Conservation (phyloP, 2,888 invertebrate genomes). For the Hymenopus coronatus region DNA sequence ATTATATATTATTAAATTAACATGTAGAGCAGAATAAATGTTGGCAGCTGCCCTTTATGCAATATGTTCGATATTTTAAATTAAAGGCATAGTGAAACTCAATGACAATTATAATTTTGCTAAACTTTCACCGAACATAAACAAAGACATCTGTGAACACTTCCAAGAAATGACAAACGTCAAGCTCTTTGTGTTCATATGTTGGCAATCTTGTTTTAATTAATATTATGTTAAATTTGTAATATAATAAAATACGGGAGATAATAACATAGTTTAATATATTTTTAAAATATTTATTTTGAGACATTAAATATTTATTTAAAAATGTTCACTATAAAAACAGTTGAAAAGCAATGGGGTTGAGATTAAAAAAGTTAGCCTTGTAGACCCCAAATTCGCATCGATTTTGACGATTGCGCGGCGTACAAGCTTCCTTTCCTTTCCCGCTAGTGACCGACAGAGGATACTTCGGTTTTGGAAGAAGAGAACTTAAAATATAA, state of each 20-base stretch:
- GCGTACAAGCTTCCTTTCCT: too few relatives aligned
- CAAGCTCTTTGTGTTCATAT: not conserved
- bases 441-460: not conserved
- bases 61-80: not conserved
- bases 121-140: not conserved
- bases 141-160: not conserved
- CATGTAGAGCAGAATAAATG: not conserved
- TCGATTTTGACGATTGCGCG: not conserved
- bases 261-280: not conserved
- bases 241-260: not conserved
- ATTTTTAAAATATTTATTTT: not conserved
- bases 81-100: not conserved
- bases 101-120: not conserved
- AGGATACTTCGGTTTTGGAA: not conserved
- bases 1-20: not conserved
- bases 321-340: not conserved
- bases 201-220: not conserved
- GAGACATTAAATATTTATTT: not conserved
- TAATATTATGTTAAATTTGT: not conserved
- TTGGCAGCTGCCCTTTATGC: not conserved
- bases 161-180: not conserved
- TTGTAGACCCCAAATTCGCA: slow-evolving; percentile 3
- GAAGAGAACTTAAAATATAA: not conserved
- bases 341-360: not conserved
- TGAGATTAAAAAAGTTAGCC: not conserved